Conservation (phyloP, 2,888 invertebrate species). For the Tenthredo notha region DNA sequence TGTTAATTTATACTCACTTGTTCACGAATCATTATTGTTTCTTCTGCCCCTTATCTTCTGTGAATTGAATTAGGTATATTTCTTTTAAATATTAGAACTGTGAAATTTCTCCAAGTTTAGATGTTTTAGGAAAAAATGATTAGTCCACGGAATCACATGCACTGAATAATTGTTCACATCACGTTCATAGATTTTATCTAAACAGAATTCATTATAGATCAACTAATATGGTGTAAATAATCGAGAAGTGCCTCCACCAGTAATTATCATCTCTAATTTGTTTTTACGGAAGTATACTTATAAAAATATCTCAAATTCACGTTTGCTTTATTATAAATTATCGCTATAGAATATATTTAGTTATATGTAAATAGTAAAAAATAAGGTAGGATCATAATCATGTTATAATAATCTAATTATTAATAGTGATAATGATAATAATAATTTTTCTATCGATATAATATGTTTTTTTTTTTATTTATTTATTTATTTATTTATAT, state of each 20-base stretch:
- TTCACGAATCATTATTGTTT: background rate
- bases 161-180: background rate
- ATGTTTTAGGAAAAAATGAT: background rate
- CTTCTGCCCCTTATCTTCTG: background rate
- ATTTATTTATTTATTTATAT: constrained; percentile 71
- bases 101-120: background rate
- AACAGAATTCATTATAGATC: background rate
- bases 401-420: background rate
- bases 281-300: background rate
- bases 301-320: background rate
- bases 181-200: background rate
- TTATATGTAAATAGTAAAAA: background rate
- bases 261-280: background rate
- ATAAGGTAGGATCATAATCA: background rate
- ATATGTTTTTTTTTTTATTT: constrained; percentile 29
- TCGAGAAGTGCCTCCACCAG: background rate
- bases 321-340: no score
- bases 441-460: constrained; percentile 43
- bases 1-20: background rate
- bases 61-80: background rate
- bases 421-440: background rate
- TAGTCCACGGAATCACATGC: background rate
- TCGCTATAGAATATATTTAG: background rate
- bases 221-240: background rate
- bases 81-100: background rate